These are phyloP conservation scores for Drosophila mimetica DNA, from an alignment of 2,888 invertebrate genomes.

Conservation along the genomic window DNA sequence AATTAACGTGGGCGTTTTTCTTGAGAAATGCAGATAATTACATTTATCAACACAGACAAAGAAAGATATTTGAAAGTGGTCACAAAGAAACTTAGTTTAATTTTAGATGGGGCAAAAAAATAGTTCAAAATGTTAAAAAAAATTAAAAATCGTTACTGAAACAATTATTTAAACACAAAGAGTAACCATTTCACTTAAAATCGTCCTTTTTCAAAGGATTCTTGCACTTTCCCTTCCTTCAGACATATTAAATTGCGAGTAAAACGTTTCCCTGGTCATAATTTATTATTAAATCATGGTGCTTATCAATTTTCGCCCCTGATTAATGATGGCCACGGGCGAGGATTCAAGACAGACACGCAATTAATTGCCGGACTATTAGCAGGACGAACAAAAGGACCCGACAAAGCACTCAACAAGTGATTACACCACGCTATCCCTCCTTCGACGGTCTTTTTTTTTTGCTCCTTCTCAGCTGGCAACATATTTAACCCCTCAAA, in stretches of 20 bases:
- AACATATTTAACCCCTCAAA: constrained; percentile 48
- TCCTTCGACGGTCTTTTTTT: constrained; percentile 20
- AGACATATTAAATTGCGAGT: not conserved
- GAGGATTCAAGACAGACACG: constrained; percentile 22
- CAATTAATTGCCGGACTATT: constrained; percentile 61
- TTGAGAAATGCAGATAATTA: constrained; percentile 8
- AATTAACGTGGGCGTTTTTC: constrained; percentile 45
- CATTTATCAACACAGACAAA: not conserved
- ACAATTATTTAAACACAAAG: no score
- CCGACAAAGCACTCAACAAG: constrained; percentile 37
- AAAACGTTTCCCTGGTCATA: constrained; percentile 7
- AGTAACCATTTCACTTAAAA: no score
- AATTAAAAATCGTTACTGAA: no score
- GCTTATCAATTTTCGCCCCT: constrained; percentile 64
- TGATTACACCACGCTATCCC: constrained; percentile 20
- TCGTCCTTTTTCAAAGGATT: not conserved
- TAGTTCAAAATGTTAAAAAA: no score
- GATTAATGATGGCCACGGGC: constrained; percentile 58
- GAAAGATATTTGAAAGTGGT: not conserved
- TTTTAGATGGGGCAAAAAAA: no score
- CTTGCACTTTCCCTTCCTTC: not conserved
- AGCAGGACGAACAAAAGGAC: constrained; percentile 27
- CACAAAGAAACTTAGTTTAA: not conserved
- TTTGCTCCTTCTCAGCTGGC: constrained; percentile 25
- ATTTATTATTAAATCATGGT: constrained; percentile 48